A percentile compares a stretch with the other conserved stretches of the same genome.
phyloP scores from a whole-genome alignment of 2,888 invertebrate genomes.

The Clivina fossor region DNA sequence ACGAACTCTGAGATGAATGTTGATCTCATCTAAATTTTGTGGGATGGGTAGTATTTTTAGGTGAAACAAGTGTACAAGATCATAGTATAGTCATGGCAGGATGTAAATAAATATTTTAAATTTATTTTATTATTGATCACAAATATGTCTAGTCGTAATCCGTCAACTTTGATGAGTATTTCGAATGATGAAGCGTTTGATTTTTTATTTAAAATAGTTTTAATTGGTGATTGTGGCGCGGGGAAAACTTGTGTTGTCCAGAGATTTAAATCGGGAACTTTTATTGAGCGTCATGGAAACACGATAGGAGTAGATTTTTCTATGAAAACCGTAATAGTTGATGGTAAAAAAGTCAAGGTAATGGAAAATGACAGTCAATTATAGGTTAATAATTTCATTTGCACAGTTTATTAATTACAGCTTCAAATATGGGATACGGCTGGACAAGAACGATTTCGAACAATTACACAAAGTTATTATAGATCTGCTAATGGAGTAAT shows the following conservation, averaged over 20 bases:
- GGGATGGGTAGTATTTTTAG: conserved; percentile 30
- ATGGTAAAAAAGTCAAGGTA: conserved; percentile 95
- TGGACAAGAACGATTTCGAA: conserved; percentile 93
- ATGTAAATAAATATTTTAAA: conserved; percentile 25
- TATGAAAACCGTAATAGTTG: conserved; percentile 94
- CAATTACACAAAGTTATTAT: conserved; percentile 96
- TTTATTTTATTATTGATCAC: conserved; percentile 7
- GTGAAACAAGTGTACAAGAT: conserved; percentile 19
- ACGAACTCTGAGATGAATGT: conserved; percentile 27
- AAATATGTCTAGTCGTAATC: conserved; percentile 71
- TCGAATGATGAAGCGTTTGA: conserved; percentile 82
- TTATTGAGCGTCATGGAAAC: conserved; percentile 91
- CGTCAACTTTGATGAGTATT: conserved; percentile 73
- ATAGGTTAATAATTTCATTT: conserved; percentile 35
- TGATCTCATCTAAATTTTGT: conserved; percentile 21
- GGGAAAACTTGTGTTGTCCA: conserved; percentile 96
- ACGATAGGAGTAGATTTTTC: conserved; percentile 98
- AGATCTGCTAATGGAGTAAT: conserved; percentile 96
- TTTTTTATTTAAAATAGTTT: conserved; percentile 91
- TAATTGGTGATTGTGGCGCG: conserved; percentile 89
- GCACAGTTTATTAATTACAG: conserved; percentile 56
- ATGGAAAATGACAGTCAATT: conserved; percentile 36
- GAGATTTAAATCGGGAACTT: conserved; percentile 93
- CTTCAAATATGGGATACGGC: conserved; percentile 97
- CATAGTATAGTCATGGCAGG: conserved; percentile 20